phyloP scores from a whole-genome alignment of 2,113 vertebrate species.

The Rhombomys opimus region DNA sequence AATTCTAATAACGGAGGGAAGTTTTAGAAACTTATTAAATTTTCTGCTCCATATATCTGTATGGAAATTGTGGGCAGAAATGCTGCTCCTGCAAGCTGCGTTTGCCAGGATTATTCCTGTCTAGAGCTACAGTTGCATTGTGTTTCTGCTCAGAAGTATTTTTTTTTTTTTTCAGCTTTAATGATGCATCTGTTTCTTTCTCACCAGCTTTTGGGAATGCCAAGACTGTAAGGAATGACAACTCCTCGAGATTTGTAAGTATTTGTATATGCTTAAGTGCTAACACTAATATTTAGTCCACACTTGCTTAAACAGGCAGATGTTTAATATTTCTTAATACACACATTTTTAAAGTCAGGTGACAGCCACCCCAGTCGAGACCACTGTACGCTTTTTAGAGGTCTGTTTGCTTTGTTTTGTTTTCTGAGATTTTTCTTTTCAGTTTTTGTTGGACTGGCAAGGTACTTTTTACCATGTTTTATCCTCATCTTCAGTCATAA shows the following conservation, averaged over 20 bases:
- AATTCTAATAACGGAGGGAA: not conserved
- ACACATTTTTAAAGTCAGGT: slow-evolving; percentile 49
- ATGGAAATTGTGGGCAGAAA: slow-evolving; percentile 16
- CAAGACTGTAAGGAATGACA: slow-evolving; percentile 98
- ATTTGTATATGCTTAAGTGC: slow-evolving; percentile 74
- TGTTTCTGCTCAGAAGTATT: slow-evolving; percentile 40
- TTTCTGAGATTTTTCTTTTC: slow-evolving; percentile 49
- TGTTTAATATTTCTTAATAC: slow-evolving; percentile 67
- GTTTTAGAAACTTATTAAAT: slow-evolving; percentile 1
- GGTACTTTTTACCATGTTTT: not conserved
- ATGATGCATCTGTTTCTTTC: slow-evolving; percentile 71
- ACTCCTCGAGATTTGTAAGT: slow-evolving; percentile 99
- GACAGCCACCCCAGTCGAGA: not conserved
- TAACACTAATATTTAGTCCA: slow-evolving; percentile 65
- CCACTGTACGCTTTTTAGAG: not conserved
- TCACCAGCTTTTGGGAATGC: slow-evolving; percentile 98
- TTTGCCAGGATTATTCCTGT: slow-evolving; percentile 5
- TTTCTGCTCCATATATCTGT: not conserved
- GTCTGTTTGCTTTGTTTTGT: not conserved
- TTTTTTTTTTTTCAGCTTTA: slow-evolving; percentile 48
- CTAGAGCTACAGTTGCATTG: not conserved
- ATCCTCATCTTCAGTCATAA: not conserved
- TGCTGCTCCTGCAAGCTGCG: not conserved
- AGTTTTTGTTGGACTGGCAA: slow-evolving; percentile 32
- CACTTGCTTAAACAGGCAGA: slow-evolving; percentile 63